Percentiles rank a stretch among this genome's conserved stretches.
Conservation (phyloP, 2,113 vertebrate species). For the Merops nubicus region DNA sequence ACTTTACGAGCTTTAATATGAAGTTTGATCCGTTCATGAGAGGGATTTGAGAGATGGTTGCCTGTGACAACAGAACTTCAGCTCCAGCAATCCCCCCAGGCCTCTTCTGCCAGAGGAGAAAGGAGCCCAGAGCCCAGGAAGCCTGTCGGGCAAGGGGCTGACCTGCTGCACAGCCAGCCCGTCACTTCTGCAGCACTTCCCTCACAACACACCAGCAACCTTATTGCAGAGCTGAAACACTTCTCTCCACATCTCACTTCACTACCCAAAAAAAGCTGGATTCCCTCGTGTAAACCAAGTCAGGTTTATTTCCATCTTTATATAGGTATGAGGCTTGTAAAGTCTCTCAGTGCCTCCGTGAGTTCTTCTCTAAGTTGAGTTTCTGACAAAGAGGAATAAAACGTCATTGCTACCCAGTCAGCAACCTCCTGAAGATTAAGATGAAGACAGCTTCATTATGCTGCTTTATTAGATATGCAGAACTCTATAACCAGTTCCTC, state of each 20-base stretch:
- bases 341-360: background rate
- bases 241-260: background rate
- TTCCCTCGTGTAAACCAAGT: background rate
- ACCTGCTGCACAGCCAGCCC: accelerated
- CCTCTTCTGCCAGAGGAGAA: background rate
- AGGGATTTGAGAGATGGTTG: background rate
- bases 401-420: background rate
- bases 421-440: background rate
- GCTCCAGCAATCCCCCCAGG: background rate
- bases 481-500: background rate
- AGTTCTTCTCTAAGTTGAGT: background rate
- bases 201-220: background rate
- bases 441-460: background rate
- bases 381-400: background rate
- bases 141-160: background rate
- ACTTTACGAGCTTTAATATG: background rate
- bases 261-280: background rate
- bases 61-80: background rate
- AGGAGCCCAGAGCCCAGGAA: background rate
- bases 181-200: accelerated
- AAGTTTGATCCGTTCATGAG: background rate
- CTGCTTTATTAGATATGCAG: background rate
- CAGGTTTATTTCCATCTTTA: background rate
- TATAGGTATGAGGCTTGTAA: accelerated
- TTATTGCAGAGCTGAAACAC: background rate